phyloP scores from a whole-genome alignment of 2,797 vertebrate species.

The Thunnus albacares region DNA sequence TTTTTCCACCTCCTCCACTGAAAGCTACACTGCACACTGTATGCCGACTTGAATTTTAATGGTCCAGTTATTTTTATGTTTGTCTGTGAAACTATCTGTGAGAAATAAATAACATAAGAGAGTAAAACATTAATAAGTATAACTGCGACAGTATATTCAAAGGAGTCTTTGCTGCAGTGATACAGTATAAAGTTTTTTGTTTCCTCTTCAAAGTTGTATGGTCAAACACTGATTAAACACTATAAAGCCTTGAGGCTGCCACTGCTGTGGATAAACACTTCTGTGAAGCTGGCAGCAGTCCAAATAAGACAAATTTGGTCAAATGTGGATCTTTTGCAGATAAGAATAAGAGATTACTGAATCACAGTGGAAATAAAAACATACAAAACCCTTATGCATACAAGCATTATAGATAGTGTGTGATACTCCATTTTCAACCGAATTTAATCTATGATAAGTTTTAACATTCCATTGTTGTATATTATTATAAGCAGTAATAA shows the following conservation, averaged over 20 bases:
- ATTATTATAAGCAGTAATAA: neutral
- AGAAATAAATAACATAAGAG: slow-evolving; percentile 7
- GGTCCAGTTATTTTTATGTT: neutral
- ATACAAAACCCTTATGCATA: neutral
- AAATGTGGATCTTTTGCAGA: slow-evolving; percentile 3
- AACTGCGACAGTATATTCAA: neutral
- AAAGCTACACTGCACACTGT: no score
- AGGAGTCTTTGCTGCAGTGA: slow-evolving; percentile 4
- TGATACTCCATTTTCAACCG: neutral
- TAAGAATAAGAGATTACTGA: neutral
- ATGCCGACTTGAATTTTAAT: neutral
- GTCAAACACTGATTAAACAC: neutral
- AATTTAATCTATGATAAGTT: neutral
- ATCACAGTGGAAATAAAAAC: neutral
- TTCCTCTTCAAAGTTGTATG: slow-evolving; percentile 1
- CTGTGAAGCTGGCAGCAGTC: neutral
- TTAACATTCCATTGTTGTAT: neutral
- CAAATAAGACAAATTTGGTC: neutral
- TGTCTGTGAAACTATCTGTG: neutral
- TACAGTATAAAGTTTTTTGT: neutral
- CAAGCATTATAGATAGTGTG: neutral
- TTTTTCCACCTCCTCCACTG: no score
- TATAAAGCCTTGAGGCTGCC: neutral
- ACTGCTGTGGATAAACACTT: slow-evolving; percentile 4
- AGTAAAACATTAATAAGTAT: slow-evolving; percentile 4